Base-by-base conservation (phyloP, 92 coral and sea anemone genomes). In the Paragorgia papillata region DNA sequence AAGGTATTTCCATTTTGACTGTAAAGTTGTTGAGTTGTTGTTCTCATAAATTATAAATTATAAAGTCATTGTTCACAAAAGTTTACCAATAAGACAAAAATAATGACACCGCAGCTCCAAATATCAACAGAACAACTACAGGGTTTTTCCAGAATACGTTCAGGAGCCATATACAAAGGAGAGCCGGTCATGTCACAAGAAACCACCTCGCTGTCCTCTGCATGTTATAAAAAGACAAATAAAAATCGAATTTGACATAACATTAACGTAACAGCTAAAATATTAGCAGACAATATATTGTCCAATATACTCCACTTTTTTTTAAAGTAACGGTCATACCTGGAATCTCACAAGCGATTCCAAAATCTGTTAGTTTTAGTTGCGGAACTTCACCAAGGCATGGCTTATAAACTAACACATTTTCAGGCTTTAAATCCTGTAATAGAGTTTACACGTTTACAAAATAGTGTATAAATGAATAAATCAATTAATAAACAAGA, bases 31-130 rank as follows among this genome's bases (percentile, higher is more conserved):
- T n/a, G n/a, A n/a, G n/a, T n/a, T n/a, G n/a, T n/a, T n/a, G n/a
- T n/a, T n/a, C n/a, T n/a, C n/a, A n/a, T n/a, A n/a, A n/a, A n/a
- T n/a, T n/a, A n/a, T n/a, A n/a, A n/a, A n/a, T n/a, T n/a, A n/a
- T n/a, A n/a, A n/a, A n/a, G n/a, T n/a, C n/a, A n/a, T n/a, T n/a
- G n/a, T n/a, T n/a, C n/a, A n/a, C n/a, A n/a, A n/a, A 17, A n/a
- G 41, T 27, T 60, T 83, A 92, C 97, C 89, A 92, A 70, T 27
- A 92, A 37, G 48, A 92, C 61, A 44, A 87, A 92, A 10, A 92
- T 83, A 41, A 92, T 92, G 31, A 92, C 96, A 32, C 97, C 97
- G 44, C 97, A 92, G 25, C 96, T 87, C 97, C 97, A 92, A 48
- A 92, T 75, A 80, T 92, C 97, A 31, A 92, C 97, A 17, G 89